A percentile compares a stretch with the other conserved stretches of the same genome.
Conservation (phyloP, 2,888 invertebrate species). For the Baronia brevicornis region DNA sequence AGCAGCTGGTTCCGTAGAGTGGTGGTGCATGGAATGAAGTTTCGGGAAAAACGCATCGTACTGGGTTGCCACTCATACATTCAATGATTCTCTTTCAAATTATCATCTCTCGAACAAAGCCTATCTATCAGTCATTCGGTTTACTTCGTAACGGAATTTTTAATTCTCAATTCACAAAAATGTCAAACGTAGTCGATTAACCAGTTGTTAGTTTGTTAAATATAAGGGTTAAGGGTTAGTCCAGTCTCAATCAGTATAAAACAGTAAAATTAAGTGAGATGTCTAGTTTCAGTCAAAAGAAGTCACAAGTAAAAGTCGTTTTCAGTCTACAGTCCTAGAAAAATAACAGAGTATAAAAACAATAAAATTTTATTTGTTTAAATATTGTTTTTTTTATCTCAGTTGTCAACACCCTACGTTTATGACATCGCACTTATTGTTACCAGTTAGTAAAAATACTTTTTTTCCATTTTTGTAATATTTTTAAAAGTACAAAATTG, state of each 20-base stretch:
- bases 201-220: slow-evolving; percentile 3
- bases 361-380: slow-evolving; percentile 50
- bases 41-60: too few relatives aligned
- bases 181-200: neutral
- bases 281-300: slow-evolving; percentile 34
- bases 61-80: too few relatives aligned
- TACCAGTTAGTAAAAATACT: slow-evolving; percentile 34
- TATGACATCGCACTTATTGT: slow-evolving; percentile 69
- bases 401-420: slow-evolving; percentile 30
- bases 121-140: too few relatives aligned
- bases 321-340: slow-evolving; percentile 24
- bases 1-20: too few relatives aligned
- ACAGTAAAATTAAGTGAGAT: slow-evolving; percentile 57
- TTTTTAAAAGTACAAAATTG: slow-evolving; percentile 39
- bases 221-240: slow-evolving; percentile 24
- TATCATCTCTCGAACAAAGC: too few relatives aligned
- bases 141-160: too few relatives aligned
- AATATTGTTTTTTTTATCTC: slow-evolving; percentile 35
- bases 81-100: too few relatives aligned
- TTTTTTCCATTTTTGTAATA: slow-evolving; percentile 38
- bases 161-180: neutral
- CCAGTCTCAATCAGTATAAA: slow-evolving; percentile 32
- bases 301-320: slow-evolving; percentile 30
- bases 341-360: slow-evolving; percentile 36
- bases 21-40: too few relatives aligned